A percentile compares a stretch with the other conserved stretches of the same genome.
Evolutionary conservation across 2,888 invertebrate genomes (phyloP).

Genomic region (Trichopoda pennipes): DNA sequence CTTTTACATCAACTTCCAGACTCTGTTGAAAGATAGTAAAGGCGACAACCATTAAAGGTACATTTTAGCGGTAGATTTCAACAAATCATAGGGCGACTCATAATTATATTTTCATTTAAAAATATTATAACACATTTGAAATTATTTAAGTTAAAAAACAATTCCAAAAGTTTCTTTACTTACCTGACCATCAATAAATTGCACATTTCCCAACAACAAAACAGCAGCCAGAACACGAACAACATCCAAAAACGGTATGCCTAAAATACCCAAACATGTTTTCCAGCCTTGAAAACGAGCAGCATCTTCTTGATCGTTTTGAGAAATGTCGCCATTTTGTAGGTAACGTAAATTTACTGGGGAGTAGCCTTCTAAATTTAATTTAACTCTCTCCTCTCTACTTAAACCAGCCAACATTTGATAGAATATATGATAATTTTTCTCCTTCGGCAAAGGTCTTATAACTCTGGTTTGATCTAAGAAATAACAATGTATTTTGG

Average conservation of each 20-base stretch:
- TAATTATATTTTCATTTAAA: too few relatives aligned
- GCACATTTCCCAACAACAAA: constrained; percentile 94
- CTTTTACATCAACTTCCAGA: constrained; percentile 89
- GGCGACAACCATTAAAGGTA: background rate
- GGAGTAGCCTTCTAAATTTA: constrained; percentile 93
- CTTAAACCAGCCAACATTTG: constrained; percentile 95
- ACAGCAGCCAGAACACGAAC: constrained; percentile 95
- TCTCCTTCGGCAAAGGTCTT: constrained; percentile 91
- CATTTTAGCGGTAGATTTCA: too few relatives aligned
- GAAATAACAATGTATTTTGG: constrained; percentile 98
- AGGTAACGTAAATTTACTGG: constrained; percentile 91
- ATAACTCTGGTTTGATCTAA: constrained; percentile 96
- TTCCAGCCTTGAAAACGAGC: constrained; percentile 95
- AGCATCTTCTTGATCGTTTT: constrained; percentile 88
- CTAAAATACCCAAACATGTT: constrained; percentile 92
- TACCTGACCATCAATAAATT: constrained; percentile 89
- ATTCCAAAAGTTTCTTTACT: constrained; percentile 60
- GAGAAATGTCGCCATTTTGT: constrained; percentile 87
- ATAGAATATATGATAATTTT: constrained; percentile 98
- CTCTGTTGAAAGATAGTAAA: constrained; percentile 77
- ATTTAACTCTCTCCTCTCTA: constrained; percentile 91
- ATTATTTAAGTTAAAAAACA: too few relatives aligned
- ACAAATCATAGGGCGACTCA: too few relatives aligned
- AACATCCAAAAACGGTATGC: constrained; percentile 96
- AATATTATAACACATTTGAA: too few relatives aligned